Percentiles rank a stretch among this genome's conserved stretches.
phyloP scores from a whole-genome alignment of 1,140 invertebrate genomes.

The Drosophila burlai region DNA sequence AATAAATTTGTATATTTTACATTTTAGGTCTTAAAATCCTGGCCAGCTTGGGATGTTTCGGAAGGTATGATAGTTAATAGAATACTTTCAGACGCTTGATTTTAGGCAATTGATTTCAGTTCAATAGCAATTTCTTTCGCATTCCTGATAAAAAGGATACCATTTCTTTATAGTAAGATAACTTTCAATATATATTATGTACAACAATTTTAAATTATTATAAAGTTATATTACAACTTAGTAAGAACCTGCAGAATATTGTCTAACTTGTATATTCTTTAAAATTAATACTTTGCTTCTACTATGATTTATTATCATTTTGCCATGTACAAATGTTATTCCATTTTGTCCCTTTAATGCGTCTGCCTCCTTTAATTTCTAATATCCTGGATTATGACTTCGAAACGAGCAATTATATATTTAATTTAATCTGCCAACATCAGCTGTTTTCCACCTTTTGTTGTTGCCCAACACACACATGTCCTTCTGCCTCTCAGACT shows the following conservation, averaged over 20 bases:
- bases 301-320: background rate
- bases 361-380: background rate
- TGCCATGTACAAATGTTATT: too few relatives aligned
- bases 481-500: conserved; percentile 14
- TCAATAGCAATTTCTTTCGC: too few relatives aligned
- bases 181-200: too few relatives aligned
- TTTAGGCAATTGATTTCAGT: background rate
- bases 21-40: background rate
- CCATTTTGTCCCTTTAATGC: background rate
- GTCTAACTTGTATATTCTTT: too few relatives aligned
- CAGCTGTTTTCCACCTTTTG: conserved; percentile 33
- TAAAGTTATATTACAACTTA: too few relatives aligned
- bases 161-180: background rate
- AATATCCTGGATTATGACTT: background rate
- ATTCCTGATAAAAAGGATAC: background rate
- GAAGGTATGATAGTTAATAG: background rate
- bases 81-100: too few relatives aligned
- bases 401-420: conserved; percentile 4
- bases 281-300: background rate
- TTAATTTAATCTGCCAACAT: conserved; percentile 3
- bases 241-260: too few relatives aligned
- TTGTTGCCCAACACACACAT: conserved; percentile 27
- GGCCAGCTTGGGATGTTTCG: background rate
- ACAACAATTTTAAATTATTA: too few relatives aligned
- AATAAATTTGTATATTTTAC: background rate